Evolutionary conservation across 2,888 invertebrate species (phyloP).

Genomic region (Elmis aenea): DNA sequence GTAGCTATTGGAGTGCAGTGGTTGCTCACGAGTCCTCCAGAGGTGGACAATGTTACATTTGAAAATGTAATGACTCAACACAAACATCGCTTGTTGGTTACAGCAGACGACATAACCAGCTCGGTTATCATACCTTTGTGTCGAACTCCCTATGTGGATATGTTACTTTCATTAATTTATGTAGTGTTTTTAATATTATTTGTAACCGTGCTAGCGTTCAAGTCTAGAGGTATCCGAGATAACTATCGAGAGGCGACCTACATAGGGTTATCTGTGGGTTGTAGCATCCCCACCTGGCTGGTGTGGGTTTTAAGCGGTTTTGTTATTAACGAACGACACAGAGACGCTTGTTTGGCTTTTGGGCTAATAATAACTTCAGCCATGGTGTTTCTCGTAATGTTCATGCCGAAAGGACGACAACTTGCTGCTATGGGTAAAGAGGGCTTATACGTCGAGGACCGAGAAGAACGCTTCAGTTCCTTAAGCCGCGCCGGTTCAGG

Average conservation of each 20-base stretch:
- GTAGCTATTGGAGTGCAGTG: slow-evolving; percentile 80
- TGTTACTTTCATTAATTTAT: slow-evolving; percentile 74
- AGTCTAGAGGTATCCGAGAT: slow-evolving; percentile 84
- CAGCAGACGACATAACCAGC: slow-evolving; percentile 43
- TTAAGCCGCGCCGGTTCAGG: slow-evolving; percentile 73
- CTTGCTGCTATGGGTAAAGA: slow-evolving; percentile 89
- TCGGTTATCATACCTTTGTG: slow-evolving; percentile 50
- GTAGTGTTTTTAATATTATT: slow-evolving; percentile 80
- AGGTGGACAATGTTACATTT: slow-evolving; percentile 49
- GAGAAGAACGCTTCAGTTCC: slow-evolving; percentile 79
- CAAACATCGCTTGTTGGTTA: slow-evolving; percentile 41
- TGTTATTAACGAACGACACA: slow-evolving; percentile 70
- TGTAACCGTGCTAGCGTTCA: slow-evolving; percentile 77
- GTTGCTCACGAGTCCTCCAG: slow-evolving; percentile 76
- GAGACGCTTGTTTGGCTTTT: slow-evolving; percentile 85
- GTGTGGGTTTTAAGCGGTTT: slow-evolving; percentile 81
- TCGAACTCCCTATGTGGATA: slow-evolving; percentile 64
- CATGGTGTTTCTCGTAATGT: slow-evolving; percentile 88
- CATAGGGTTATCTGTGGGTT: slow-evolving; percentile 82
- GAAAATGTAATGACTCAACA: slow-evolving; percentile 38
- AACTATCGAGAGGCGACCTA: slow-evolving; percentile 92
- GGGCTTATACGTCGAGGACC: slow-evolving; percentile 74
- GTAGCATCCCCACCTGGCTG: slow-evolving; percentile 81
- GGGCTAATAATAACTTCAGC: slow-evolving; percentile 81
- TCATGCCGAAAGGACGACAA: slow-evolving; percentile 87